Evolutionary conservation across 2,797 vertebrate genomes (phyloP), one percentile per base, ranked within the genome.

Genomic region (Macropodus opercularis): DNA sequence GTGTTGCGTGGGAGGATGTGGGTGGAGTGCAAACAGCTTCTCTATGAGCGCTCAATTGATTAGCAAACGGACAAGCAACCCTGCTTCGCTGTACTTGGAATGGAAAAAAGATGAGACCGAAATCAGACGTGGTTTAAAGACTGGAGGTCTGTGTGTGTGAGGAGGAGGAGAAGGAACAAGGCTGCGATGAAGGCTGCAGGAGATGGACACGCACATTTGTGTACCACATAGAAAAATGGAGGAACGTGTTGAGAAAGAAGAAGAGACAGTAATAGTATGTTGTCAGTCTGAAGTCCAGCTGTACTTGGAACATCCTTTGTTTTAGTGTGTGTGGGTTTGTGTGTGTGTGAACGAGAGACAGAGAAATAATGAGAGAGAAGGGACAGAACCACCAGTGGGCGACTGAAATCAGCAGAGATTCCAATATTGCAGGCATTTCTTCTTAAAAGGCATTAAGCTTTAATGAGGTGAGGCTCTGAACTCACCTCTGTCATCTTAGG

Each of bases 11-110:
- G 84, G 86, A 76, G 77, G 80, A 51, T 63, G 86, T 86, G 75
- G 82, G 85, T 69, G 72, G 79, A 65, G 71, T 80, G 84, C 66
- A 83, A 76, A 76, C 65, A 65, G 74, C 62, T 79, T 87, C 56
- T 83, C 55, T 49, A 32, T 6, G 26, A 70, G 69, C 38, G 3
- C 29, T 12, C 60, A 38, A 80, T 79, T 83, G 82, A 85, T 87
- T 70, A 61, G 48, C 49, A 71, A 78, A 63, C 10, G 13, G 66
- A 66, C 10, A 68, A n/a, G 58, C 43, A 17, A 34, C 54, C 41
- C 57, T 59, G 50, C 60, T 77, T 69, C 35, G 34, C 46, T 72
- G 59, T 26, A 21, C 48, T 72, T 47, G 22, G 46, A 72, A 55
- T 42, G 29, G 19, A 66, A 42, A 34, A 60, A 60, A 17, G 31